Percentiles rank a stretch among this genome's conserved stretches.
phyloP scores from a whole-genome alignment of 2,888 invertebrate genomes.

The Portevinia maculata region DNA sequence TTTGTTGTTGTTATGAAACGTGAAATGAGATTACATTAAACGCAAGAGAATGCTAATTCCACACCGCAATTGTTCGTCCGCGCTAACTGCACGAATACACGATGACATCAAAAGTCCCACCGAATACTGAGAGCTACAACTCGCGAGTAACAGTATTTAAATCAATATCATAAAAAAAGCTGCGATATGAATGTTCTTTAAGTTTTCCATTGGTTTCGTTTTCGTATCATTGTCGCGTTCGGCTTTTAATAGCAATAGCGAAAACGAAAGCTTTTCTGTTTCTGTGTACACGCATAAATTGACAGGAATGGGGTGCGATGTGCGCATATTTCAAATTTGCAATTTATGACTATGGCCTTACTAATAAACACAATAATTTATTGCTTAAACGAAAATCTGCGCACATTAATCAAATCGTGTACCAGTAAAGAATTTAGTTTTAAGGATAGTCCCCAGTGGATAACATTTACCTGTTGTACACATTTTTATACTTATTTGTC shows the following conservation, averaged over 20 bases:
- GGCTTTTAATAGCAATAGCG: not conserved
- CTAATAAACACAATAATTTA: too few species aligned
- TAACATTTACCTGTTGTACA: too few species aligned
- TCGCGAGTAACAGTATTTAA: slow-evolving; percentile 60
- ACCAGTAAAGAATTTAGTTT: too few species aligned
- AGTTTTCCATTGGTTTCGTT: not conserved
- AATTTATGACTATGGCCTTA: too few species aligned
- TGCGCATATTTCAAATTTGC: slow-evolving; percentile 19
- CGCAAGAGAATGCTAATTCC: slow-evolving; percentile 7
- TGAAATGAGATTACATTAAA: slow-evolving; percentile 4
- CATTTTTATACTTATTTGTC: too few species aligned
- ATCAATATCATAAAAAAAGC: slow-evolving; percentile 18
- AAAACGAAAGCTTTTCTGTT: slow-evolving; percentile 31
- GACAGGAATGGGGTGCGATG: slow-evolving; percentile 13
- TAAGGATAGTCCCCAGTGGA: too few species aligned
- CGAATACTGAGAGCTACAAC: slow-evolving; percentile 53
- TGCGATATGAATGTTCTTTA: slow-evolving; percentile 34
- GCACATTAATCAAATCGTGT: too few species aligned
- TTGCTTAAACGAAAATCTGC: too few species aligned
- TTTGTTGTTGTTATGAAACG: slow-evolving; percentile 8
- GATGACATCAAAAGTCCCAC: slow-evolving; percentile 37
- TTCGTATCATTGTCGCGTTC: slow-evolving; percentile 15
- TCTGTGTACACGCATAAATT: too few species aligned
- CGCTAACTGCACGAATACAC: slow-evolving; percentile 13
- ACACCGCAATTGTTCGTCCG: not conserved